These are phyloP conservation scores for Lichenostomus cassidix DNA, from an alignment of 2,113 vertebrate genomes.

Conservation along the genomic window DNA sequence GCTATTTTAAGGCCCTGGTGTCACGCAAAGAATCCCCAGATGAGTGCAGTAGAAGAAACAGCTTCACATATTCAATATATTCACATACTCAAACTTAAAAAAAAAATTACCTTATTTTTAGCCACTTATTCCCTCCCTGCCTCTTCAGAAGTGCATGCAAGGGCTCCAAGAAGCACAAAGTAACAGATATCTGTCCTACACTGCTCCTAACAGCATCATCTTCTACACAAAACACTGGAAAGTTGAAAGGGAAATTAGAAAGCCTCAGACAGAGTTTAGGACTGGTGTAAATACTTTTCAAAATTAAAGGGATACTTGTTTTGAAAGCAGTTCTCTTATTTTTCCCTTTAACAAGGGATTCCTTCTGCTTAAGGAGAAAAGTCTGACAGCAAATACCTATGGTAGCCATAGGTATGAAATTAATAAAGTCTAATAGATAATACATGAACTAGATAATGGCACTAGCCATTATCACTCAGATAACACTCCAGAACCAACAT, in stretches of 20 bases:
- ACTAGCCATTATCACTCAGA: neutral
- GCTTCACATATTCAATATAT: neutral
- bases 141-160: neutral
- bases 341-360: neutral
- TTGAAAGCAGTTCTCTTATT: neutral
- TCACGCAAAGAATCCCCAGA: neutral
- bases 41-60: neutral
- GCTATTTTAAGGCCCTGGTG: neutral
- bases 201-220: neutral
- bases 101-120: neutral
- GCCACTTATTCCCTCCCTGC: neutral
- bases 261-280: neutral
- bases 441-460: neutral
- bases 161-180: neutral
- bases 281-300: neutral
- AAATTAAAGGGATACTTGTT: neutral
- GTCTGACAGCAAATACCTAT: neutral
- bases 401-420: neutral
- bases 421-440: neutral
- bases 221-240: neutral
- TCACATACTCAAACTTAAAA: neutral
- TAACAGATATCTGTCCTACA: fast-evolving
- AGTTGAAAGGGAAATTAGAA: neutral
- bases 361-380: neutral
- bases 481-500: neutral